These are phyloP conservation scores for Drosophila kuntzei DNA, from an alignment of 2,888 invertebrate genomes.

Conservation along the genomic window DNA sequence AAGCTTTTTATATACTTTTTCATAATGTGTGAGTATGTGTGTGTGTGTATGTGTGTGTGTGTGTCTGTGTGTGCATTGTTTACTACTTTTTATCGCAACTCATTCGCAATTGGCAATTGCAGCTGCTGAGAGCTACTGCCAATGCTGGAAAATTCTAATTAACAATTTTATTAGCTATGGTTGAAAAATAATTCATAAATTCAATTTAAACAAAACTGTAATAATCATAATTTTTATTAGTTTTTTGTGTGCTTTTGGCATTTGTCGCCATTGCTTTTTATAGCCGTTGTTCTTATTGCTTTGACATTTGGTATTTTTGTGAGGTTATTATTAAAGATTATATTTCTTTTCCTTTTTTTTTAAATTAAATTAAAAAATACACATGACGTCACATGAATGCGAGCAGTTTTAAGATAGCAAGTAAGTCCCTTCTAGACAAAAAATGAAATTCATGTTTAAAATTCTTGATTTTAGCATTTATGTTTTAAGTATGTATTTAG, in stretches of 20 bases:
- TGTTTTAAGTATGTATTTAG: too few relatives aligned
- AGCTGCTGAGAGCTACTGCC: constrained; percentile 52
- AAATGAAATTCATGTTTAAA: too few relatives aligned
- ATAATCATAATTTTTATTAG: constrained; percentile 72
- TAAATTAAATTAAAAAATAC: constrained; percentile 59
- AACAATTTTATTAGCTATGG: constrained; percentile 79
- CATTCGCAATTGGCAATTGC: constrained; percentile 61
- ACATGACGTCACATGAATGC: constrained; percentile 45
- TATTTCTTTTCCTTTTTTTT: constrained; percentile 10
- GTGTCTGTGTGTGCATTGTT: constrained; percentile 22
- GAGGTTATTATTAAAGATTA: constrained; percentile 8
- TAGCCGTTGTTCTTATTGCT: constrained; percentile 36
- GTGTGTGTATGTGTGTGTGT: constrained; percentile 5
- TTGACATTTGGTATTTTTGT: constrained; percentile 42
- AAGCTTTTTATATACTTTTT: constrained; percentile 49
- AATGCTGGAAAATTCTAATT: constrained; percentile 78
- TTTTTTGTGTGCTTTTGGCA: constrained; percentile 39
- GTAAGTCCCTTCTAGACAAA: neutral
- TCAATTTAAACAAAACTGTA: constrained; percentile 70
- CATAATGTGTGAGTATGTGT: constrained; percentile 4
- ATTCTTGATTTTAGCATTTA: too few relatives aligned
- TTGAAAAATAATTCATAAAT: constrained; percentile 77
- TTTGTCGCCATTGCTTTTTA: constrained; percentile 56
- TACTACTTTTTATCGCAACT: constrained; percentile 47
- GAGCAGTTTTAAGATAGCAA: constrained; percentile 48